These are phyloP conservation scores for Dolichallabes microphthalmus DNA, from an alignment of 2,113 vertebrate genomes.

Conservation along the genomic window DNA sequence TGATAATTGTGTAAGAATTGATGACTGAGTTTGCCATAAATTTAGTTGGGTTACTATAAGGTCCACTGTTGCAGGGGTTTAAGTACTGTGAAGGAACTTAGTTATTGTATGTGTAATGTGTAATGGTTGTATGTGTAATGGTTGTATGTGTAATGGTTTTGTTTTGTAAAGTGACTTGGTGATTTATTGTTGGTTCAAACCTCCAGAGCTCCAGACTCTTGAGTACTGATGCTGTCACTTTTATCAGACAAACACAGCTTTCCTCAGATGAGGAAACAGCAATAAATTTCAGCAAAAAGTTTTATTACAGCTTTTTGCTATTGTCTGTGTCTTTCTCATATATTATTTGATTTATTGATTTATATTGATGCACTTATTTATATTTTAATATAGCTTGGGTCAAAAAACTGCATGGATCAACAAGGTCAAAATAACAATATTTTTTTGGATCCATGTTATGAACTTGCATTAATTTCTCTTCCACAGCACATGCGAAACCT, in stretches of 20 bases:
- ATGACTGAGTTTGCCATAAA: background rate
- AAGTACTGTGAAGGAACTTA: background rate
- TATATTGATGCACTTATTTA: background rate
- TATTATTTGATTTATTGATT: background rate
- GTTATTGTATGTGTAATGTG: background rate
- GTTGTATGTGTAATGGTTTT: background rate
- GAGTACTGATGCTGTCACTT: background rate
- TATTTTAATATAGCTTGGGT: background rate
- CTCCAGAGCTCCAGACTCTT: background rate
- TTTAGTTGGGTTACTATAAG: background rate
- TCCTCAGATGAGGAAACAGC: background rate
- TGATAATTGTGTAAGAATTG: background rate
- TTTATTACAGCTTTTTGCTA: background rate
- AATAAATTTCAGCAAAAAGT: background rate
- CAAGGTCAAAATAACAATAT: background rate
- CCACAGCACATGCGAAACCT: constrained; percentile 67
- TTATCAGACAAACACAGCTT: background rate
- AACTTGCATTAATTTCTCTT: constrained; percentile 22
- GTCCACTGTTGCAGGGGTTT: background rate
- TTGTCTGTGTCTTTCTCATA: background rate
- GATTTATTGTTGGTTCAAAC: background rate
- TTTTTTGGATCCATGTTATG: background rate
- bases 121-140: no score
- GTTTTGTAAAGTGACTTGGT: background rate
- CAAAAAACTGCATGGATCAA: background rate